A percentile compares a stretch with the other conserved stretches of the same genome.
phyloP scores from a whole-genome alignment of 2,888 invertebrate species.

The Drosophila aldrichi region DNA sequence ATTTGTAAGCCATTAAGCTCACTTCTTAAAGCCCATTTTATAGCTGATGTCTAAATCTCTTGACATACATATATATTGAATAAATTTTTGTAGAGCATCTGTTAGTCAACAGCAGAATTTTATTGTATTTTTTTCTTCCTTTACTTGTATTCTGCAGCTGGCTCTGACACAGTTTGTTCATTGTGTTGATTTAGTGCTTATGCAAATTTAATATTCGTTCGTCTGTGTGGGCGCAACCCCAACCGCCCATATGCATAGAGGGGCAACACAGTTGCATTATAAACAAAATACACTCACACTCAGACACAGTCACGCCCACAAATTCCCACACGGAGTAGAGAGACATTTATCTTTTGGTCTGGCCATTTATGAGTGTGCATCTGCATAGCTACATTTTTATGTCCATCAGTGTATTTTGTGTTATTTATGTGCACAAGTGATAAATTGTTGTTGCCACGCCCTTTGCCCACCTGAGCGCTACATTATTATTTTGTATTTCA shows the following conservation, averaged over 20 bases:
- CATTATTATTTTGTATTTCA: background rate
- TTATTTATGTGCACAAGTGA: constrained; percentile 71
- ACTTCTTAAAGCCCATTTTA: too few species aligned
- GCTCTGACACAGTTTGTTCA: constrained; percentile 49
- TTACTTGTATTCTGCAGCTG: constrained; percentile 18
- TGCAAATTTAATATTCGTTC: constrained; percentile 77
- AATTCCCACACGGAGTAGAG: constrained; percentile 9
- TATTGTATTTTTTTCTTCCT: background rate
- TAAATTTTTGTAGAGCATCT: constrained; percentile 19
- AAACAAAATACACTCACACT: constrained; percentile 44
- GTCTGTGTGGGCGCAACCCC: constrained; percentile 33
- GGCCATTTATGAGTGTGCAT: constrained; percentile 42
- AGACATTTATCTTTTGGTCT: constrained; percentile 62
- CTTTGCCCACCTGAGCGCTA: constrained; percentile 2
- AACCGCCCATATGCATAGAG: constrained; percentile 63
- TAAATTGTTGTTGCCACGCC: constrained; percentile 54
- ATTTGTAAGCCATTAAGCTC: background rate
- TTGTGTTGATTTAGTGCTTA: constrained; percentile 80
- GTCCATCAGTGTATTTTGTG: constrained; percentile 57
- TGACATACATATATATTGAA: background rate
- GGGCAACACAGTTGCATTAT: constrained; percentile 76
- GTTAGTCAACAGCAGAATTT: constrained; percentile 8
- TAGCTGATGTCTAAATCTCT: background rate
- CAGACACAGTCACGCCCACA: constrained; percentile 4
- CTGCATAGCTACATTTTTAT: constrained; percentile 55